Evolutionary conservation across 2,888 invertebrate genomes (phyloP).

Genomic region (Andrena bucephala): DNA sequence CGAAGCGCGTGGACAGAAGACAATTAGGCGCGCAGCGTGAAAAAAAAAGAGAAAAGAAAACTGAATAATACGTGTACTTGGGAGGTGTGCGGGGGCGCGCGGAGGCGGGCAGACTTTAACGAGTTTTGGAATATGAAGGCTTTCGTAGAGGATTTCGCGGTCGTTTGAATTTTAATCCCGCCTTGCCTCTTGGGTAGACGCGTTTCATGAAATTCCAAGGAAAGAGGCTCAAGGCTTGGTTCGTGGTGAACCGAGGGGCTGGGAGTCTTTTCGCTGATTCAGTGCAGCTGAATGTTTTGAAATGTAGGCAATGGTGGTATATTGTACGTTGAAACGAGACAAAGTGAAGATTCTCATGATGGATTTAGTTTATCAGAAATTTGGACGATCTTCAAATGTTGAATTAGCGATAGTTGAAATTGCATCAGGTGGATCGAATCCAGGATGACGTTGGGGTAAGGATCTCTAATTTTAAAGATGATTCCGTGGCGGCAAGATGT

Average conservation of each 20-base stretch:
- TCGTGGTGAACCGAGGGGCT: too few relatives aligned
- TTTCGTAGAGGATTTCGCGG: slow-evolving; percentile 29
- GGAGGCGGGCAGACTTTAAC: slow-evolving; percentile 25
- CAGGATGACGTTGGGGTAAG: slow-evolving; percentile 36
- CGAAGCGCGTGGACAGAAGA: slow-evolving; percentile 46
- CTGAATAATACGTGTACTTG: slow-evolving; percentile 3
- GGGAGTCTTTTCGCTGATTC: too few relatives aligned
- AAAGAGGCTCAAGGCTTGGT: too few relatives aligned
- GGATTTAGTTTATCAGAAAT: neutral
- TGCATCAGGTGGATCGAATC: slow-evolving; percentile 44
- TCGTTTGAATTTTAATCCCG: slow-evolving; percentile 30
- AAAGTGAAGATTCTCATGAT: neutral
- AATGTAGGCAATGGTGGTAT: neutral
- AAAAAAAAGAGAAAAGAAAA: slow-evolving; percentile 16
- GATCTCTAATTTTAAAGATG: slow-evolving; percentile 56
- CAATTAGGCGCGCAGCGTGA: slow-evolving; percentile 42
- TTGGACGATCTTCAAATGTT: slow-evolving; percentile 43
- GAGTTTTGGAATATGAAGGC: slow-evolving; percentile 22
- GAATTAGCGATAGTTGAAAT: neutral
- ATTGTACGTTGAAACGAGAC: neutral
- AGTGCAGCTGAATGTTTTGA: too few relatives aligned
- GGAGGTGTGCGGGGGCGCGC: neutral
- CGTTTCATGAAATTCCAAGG: neutral
- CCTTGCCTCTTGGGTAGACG: neutral
- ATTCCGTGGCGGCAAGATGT: slow-evolving; percentile 18